Percentiles rank a stretch among this genome's conserved stretches.
Evolutionary conservation across 2,888 invertebrate genomes (phyloP).

Genomic region (Metacarcinus magister): DNA sequence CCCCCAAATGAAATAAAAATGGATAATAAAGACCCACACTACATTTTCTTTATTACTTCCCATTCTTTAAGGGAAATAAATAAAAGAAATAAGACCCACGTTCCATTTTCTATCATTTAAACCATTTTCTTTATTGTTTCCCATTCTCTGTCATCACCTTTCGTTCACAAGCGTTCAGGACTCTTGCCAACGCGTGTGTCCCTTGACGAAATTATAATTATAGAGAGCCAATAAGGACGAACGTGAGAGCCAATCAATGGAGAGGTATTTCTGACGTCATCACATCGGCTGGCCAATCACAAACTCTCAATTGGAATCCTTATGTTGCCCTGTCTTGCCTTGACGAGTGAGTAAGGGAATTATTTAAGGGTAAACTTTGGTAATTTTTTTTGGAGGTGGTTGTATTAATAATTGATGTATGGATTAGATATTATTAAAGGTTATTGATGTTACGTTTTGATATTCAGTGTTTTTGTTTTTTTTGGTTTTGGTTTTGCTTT

Average conservation of each 20-base stretch:
- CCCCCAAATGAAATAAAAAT: not conserved
- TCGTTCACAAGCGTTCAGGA: not conserved
- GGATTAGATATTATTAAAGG: too few species aligned
- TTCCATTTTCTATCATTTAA: not conserved
- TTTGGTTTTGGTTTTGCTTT: too few species aligned
- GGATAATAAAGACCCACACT: not conserved
- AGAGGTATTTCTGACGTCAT: not conserved
- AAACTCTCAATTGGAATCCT: not conserved
- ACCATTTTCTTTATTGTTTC: not conserved
- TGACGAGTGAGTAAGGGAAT: too few species aligned
- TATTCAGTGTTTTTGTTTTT: too few species aligned
- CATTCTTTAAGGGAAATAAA: not conserved
- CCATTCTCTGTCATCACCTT: not conserved
- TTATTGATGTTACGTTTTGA: too few species aligned
- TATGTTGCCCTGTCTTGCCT: too few species aligned
- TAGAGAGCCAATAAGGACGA: not conserved
- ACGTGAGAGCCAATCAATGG: slow-evolving; percentile 4
- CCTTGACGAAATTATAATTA: not conserved
- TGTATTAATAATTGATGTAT: too few species aligned
- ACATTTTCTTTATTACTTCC: not conserved
- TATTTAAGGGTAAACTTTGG: too few species aligned
- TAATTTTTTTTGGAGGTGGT: too few species aligned
- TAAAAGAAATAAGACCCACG: not conserved
- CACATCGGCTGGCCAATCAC: not conserved
- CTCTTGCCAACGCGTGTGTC: not conserved